Evolutionary conservation across 2,113 vertebrate genomes (phyloP), one percentile per base, ranked within the genome.

Genomic region (Reinhardtius hippoglossoides): DNA sequence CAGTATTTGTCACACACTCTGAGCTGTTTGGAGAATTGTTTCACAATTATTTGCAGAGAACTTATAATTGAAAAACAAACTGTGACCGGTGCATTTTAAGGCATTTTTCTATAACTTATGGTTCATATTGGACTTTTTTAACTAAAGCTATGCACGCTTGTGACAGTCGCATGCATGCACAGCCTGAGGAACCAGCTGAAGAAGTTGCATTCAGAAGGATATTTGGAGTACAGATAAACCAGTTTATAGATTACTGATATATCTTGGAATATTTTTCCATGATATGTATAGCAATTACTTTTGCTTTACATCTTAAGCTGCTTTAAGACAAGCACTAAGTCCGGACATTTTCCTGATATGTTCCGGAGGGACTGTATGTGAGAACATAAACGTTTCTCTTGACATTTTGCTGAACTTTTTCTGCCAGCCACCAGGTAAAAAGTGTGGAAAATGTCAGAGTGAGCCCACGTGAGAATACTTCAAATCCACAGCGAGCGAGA

Each of bases 61-160:
- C 61, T 46, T 59, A 18, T 86, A 79, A 88, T 91, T 91, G 63
- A 89, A 89, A 89, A 92, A 92, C 78, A 90, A 91, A 91, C 83
- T 58, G 24, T 50, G 58, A 56, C 66, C 61, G 69, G 52, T 74
- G 68, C 35, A 66, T 78, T 85, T 24, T 5, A 67, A 90, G 65
- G 65, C 74, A 54, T 56, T 65, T 81, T 20, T 71, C 31, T 71
- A 68, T 66, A 40, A 13, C 65, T 67, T 59, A 61, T 52, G 26
- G 23, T 78, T 85, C 57, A 40, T 56, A 31, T 16, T 31, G 5
- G 59, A 59, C 37, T 54, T 57, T 61, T 61, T 64, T 14, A 66
- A 62, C 37, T 40, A 62, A 23, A 57, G 40, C 7, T 37, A 16
- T 27, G 48, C 2, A 16, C 9, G 9, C 9, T 40, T 12, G 37